Base-by-base conservation (phyloP, 2,888 invertebrate species). In the Tubiluchus corallicola region DNA sequence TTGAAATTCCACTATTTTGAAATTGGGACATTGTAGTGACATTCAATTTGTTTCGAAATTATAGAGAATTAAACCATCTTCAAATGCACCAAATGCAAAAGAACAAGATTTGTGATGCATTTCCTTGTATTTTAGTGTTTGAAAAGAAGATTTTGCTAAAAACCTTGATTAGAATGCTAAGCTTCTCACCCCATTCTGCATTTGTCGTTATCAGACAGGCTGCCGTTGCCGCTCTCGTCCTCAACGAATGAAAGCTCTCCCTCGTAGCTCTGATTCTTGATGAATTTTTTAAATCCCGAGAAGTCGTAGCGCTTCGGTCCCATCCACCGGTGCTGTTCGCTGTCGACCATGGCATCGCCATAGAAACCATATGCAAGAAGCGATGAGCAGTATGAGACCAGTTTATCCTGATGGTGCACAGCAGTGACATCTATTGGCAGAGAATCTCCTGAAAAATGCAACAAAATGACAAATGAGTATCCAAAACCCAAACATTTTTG, bases 351-450 rank as follows among this genome's bases (percentile, higher is more conserved):
- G 29, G 81, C 75, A 63, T 85, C 83, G 2, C 84, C 85, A 54
- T 84, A 71, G 65, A 79, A 85, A 1, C 85, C 85, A 60, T 84
- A 85, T 48, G 79, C 80, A 49, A 82, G 68, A 40, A 81, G 74
- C 51, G 81, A 79, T 15, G 79, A 77, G 56, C 77, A 80, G 52
- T 80, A 73, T 44, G 76, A 69, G 21, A 77, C 60, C 40, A 78
- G 60, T 38, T 71, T 59, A 37, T 69, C 69, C 44, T 71, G 70
- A 42, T 55, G 57, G 58, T 76, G 74, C 4, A 83, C 76, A 44
- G 80, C 77, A 42, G 78, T 77, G 42, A 83, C 71, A 61, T 84
- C 84, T 47, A 83, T 65, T 16, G 77, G 76, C 13, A 77, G 65
- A 42, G 69, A 70, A 55, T 78, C 77, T 18, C 83, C 72, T 68